Conservation (phyloP, 2,797 vertebrate species). For the Alcedo quadribrachys region DNA sequence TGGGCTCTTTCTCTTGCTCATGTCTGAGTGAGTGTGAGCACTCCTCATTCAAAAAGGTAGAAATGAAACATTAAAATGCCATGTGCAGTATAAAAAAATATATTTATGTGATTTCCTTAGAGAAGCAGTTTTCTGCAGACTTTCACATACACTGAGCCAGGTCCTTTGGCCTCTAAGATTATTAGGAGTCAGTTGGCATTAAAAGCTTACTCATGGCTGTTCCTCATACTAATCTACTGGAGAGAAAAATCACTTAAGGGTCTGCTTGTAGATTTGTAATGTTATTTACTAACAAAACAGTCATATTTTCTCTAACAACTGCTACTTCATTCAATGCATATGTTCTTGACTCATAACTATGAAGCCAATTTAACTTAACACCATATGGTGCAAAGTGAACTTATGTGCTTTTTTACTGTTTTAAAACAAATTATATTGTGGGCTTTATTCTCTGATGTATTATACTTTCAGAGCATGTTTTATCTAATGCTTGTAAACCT, state of each 20-base stretch:
- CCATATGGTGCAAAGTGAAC: conserved; percentile 31
- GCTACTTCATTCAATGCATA: conserved; percentile 48
- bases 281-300: conserved; percentile 68
- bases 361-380: conserved; percentile 57
- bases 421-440: conserved; percentile 40
- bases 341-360: conserved; percentile 62
- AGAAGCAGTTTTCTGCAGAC: not conserved
- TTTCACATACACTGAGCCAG: not conserved
- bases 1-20: not conserved
- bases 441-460: conserved; percentile 20
- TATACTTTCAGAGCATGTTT: not conserved
- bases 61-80: conserved; percentile 8
- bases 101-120: not conserved
- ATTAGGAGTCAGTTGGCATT: not conserved
- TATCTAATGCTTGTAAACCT: not conserved
- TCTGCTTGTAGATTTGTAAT: conserved; percentile 26
- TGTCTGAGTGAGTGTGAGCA: not conserved
- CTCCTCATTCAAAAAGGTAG: not conserved
- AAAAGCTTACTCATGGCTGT: not conserved
- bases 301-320: conserved; percentile 58
- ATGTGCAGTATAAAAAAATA: not conserved
- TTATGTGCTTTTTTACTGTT: conserved; percentile 37
- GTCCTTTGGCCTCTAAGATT: not conserved
- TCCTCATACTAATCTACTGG: not conserved
- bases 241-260: not conserved